Evolutionary conservation across 2,888 invertebrate genomes (phyloP).

Genomic region (Hypsopygia costalis): DNA sequence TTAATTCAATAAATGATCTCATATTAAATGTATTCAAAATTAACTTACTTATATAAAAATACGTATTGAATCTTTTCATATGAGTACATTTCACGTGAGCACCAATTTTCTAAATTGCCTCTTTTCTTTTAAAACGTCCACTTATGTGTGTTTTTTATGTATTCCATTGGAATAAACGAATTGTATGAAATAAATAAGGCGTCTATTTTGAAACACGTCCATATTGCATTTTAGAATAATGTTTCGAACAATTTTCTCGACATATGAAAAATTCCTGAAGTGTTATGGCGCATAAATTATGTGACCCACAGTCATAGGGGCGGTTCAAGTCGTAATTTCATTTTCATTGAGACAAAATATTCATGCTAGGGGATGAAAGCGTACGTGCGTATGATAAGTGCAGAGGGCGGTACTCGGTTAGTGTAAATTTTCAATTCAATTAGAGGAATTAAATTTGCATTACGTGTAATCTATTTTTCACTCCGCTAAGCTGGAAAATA

Average conservation of each 20-base stretch:
- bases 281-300: conserved; percentile 55
- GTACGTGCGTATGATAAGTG: conserved; percentile 50
- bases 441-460: conserved; percentile 31
- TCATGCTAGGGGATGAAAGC: conserved; percentile 59
- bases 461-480: too few species aligned
- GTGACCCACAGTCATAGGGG: conserved; percentile 47
- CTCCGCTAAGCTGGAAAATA: too few species aligned
- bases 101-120: too few species aligned
- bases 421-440: conserved; percentile 37
- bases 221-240: conserved; percentile 47
- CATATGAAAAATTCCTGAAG: conserved; percentile 64
- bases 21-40: too few species aligned
- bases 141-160: too few species aligned
- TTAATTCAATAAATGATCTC: too few species aligned
- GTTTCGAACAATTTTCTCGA: conserved; percentile 41
- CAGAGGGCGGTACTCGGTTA: conserved; percentile 45
- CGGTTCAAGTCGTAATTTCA: conserved; percentile 59
- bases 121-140: too few species aligned
- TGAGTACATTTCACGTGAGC: too few species aligned
- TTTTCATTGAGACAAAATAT: conserved; percentile 78
- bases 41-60: too few species aligned
- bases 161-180: too few species aligned
- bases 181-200: not conserved
- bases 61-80: too few species aligned
- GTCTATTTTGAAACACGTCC: conserved; percentile 23